Base-by-base conservation (phyloP, 2,113 vertebrate species). In the Etheostoma cragini region DNA sequence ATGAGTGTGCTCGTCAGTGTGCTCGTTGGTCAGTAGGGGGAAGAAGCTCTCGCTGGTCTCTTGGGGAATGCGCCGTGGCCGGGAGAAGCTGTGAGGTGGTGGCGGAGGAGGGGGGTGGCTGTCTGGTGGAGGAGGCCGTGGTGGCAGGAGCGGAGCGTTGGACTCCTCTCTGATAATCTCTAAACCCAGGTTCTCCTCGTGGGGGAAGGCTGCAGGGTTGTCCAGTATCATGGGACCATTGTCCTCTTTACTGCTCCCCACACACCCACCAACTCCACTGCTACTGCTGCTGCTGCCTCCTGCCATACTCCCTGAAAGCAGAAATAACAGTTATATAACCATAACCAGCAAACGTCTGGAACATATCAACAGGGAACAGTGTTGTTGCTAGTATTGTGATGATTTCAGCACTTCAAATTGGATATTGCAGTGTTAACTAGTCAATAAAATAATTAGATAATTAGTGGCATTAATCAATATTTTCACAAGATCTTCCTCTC, bases 21-120 rank as follows among this genome's bases (percentile, higher is more conserved):
- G 97, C 95, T 99, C 98, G 26, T 96, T 97, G 92, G 96, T 97
- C 87, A 99, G 95, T 92, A 99, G 93, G 46, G 98, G 98, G 92
- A 98, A 99, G 94, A 99, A 99, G 89, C 97, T 99, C 92, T 99
- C 98, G 6, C 96, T 97, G 95, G 97, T 97, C 91, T 99, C 98
- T 90, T 98, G 97, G 0, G 97, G 97, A 76, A 98, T 95, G 89
- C 96, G 96, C 76, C 96, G 95, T 33, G 96, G 95, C 60, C 96
- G 90, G 67, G 95, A 89, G 82, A 97, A 98, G 77, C 96, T 96
- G 85, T 97, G 97, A 5, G 96, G 96, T 73, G 96, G 97, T 0
- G 94, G 86, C 79, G 93, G 88, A 50, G 92, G 88, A 78, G 95
- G 87, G 82, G 96, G 64, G 95, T 97, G 97, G 94, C 95, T 97